A percentile compares a stretch with the other conserved stretches of the same genome.
These are phyloP conservation scores for Xestia ashworthii DNA, from an alignment of 2,888 invertebrate species.

Conservation along the genomic window DNA sequence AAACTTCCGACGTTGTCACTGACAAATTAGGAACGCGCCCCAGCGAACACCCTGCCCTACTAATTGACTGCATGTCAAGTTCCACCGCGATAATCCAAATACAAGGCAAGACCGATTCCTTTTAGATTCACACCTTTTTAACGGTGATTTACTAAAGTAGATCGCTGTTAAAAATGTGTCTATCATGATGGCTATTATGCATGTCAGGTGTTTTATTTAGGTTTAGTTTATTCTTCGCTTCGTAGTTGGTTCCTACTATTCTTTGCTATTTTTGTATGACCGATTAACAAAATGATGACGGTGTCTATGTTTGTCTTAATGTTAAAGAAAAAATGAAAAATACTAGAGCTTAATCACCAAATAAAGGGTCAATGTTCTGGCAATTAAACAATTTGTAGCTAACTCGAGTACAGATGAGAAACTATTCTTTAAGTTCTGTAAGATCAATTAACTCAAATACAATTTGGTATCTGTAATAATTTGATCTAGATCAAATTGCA, in stretches of 20 bases:
- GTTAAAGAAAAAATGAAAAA: background rate
- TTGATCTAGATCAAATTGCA: background rate
- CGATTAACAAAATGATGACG: background rate
- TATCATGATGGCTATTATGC: constrained; percentile 31
- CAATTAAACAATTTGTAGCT: background rate
- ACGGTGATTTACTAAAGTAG: constrained; percentile 45
- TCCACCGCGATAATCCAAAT: constrained; percentile 85
- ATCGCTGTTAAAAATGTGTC: constrained; percentile 42
- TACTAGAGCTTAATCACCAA: background rate
- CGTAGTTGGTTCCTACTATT: background rate
- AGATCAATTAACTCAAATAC: background rate
- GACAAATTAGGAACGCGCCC: constrained; percentile 86
- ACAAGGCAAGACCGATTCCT: constrained; percentile 77
- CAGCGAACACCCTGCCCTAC: constrained; percentile 74
- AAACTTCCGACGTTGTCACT: constrained; percentile 88
- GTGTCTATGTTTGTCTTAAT: background rate
- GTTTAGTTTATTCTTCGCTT: constrained; percentile 11
- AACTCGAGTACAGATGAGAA: background rate
- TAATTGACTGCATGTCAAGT: constrained; percentile 90
- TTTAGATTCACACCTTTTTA: constrained; percentile 67
- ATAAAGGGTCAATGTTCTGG: constrained; percentile 1
- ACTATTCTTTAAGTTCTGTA: background rate
- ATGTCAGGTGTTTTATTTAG: constrained; percentile 29
- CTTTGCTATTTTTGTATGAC: background rate
- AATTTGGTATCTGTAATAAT: background rate